phyloP scores from a whole-genome alignment of 1,140 invertebrate species.

The Drosophila kepulauana region DNA sequence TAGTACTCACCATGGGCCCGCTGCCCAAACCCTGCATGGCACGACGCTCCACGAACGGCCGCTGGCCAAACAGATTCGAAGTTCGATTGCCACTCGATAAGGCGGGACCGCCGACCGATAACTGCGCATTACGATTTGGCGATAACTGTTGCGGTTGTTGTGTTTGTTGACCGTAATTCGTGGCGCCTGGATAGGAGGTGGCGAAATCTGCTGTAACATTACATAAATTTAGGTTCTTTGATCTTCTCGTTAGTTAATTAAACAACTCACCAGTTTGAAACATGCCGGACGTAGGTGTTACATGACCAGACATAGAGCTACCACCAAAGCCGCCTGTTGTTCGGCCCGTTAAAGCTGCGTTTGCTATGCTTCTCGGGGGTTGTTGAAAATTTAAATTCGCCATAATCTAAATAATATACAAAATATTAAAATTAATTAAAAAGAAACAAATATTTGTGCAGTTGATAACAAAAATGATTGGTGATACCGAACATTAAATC shows the following conservation, averaged over 20 bases:
- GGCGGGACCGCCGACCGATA: slow-evolving; percentile 86
- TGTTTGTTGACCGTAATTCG: slow-evolving; percentile 85
- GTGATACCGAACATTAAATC: no score
- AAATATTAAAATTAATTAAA: background rate
- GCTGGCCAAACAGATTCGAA: slow-evolving; percentile 89
- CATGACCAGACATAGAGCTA: slow-evolving; percentile 89
- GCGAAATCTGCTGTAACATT: slow-evolving; percentile 50
- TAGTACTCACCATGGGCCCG: slow-evolving; percentile 76
- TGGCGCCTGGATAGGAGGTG: slow-evolving; percentile 75
- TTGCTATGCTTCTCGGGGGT: slow-evolving; percentile 91
- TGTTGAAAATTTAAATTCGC: slow-evolving; percentile 94
- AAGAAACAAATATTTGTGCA: background rate
- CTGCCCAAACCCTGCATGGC: slow-evolving; percentile 87
- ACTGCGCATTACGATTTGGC: slow-evolving; percentile 86
- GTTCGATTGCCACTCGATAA: slow-evolving; percentile 86
- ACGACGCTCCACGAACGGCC: slow-evolving; percentile 91
- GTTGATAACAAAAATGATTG: background rate
- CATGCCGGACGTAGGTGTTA: slow-evolving; percentile 89
- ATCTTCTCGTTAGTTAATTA: background rate
- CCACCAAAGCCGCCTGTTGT: slow-evolving; percentile 87
- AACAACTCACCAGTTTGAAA: slow-evolving; percentile 86
- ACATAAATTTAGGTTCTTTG: background rate
- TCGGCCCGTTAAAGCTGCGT: slow-evolving; percentile 88
- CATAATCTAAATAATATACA: slow-evolving; percentile 86
- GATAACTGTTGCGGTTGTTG: slow-evolving; percentile 88